A percentile compares a stretch with the other conserved stretches of the same genome.
These are phyloP conservation scores for Girardia tigrina DNA, from an alignment of 2,888 invertebrate species.

Conservation along the genomic window DNA sequence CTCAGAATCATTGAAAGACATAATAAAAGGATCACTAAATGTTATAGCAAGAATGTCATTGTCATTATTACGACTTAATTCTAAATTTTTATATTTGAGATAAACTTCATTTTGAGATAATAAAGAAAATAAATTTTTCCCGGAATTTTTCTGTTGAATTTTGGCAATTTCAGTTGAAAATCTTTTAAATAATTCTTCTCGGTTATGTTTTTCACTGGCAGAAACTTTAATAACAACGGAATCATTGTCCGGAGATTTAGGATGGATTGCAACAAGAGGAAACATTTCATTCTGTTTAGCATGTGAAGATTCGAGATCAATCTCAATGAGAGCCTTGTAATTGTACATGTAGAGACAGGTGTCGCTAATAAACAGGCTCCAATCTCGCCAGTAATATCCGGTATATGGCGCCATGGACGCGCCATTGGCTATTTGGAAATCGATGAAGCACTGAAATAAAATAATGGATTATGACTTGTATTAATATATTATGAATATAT, in stretches of 20 bases:
- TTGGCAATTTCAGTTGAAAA: neutral
- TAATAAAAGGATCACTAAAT: neutral
- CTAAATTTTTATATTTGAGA: neutral
- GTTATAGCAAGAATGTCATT: neutral
- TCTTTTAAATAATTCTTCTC: neutral
- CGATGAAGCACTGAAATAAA: neutral
- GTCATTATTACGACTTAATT: neutral
- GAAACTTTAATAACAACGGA: neutral
- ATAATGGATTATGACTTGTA: neutral
- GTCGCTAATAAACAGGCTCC: neutral
- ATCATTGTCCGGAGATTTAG: neutral
- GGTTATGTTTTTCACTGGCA: neutral
- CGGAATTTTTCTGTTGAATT: neutral
- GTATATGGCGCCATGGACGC: neutral
- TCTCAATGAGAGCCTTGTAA: neutral
- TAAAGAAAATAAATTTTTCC: neutral
- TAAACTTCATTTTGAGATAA: neutral
- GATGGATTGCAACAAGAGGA: neutral
- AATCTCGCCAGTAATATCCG: neutral
- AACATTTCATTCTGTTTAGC: neutral
- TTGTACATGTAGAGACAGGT: neutral
- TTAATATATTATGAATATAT: too few species aligned
- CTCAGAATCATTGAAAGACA: neutral
- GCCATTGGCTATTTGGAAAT: neutral
- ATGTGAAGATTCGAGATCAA: neutral